These are phyloP conservation scores for Drosophila pegasa DNA, from an alignment of 2,888 invertebrate species.

Conservation along the genomic window DNA sequence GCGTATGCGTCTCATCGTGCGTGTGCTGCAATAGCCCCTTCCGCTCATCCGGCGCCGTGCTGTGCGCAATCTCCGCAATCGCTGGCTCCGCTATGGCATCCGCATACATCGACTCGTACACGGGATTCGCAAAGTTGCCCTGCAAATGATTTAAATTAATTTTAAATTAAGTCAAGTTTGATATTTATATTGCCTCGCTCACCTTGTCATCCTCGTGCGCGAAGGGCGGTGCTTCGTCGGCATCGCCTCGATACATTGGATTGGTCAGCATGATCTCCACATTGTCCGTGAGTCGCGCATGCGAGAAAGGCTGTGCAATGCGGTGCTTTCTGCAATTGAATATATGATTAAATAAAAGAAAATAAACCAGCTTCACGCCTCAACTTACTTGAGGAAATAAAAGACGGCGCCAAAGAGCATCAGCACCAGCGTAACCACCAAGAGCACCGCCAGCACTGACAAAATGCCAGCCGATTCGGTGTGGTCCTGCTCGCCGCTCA, in stretches of 20 bases:
- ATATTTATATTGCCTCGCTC: slow-evolving; percentile 30
- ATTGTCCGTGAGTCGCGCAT: slow-evolving; percentile 92
- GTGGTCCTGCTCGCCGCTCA: slow-evolving; percentile 73
- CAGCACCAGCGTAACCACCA: slow-evolving; percentile 79
- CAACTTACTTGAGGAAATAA: slow-evolving; percentile 85
- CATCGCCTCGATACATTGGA: slow-evolving; percentile 93
- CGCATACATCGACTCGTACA: slow-evolving; percentile 93
- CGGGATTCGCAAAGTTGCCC: slow-evolving; percentile 94
- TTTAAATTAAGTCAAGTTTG: not conserved
- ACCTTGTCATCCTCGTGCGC: slow-evolving; percentile 88
- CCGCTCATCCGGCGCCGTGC: slow-evolving; percentile 86
- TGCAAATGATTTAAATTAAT: slow-evolving; percentile 62
- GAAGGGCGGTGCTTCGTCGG: slow-evolving; percentile 87
- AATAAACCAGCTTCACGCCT: fast-evolving
- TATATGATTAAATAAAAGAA: not conserved
- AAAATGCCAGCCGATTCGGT: slow-evolving; percentile 65
- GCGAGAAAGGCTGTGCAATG: slow-evolving; percentile 89
- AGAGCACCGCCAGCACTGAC: slow-evolving; percentile 81
- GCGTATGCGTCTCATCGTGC: slow-evolving; percentile 85
- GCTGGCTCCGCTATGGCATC: slow-evolving; percentile 82
- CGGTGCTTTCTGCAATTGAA: slow-evolving; percentile 85
- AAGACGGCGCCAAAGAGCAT: slow-evolving; percentile 82
- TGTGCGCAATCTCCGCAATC: slow-evolving; percentile 78
- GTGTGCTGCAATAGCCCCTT: slow-evolving; percentile 86
- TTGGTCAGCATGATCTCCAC: slow-evolving; percentile 91